Percentiles rank a stretch among this genome's conserved stretches.
These are phyloP conservation scores for Xanthia togata DNA, from an alignment of 2,888 invertebrate species.

Conservation along the genomic window DNA sequence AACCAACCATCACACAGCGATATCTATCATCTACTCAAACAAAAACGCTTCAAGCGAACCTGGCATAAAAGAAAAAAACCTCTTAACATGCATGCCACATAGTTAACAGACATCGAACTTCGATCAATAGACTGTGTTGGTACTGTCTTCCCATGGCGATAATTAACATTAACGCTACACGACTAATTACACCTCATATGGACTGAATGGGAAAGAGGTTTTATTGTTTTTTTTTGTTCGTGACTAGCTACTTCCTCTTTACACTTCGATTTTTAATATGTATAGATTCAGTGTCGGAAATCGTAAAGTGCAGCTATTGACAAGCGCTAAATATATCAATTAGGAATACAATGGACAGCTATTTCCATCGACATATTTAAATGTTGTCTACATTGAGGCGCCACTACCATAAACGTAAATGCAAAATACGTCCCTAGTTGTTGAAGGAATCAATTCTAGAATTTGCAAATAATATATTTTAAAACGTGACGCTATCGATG, in stretches of 20 bases:
- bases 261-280: conserved; percentile 30
- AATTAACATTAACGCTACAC: conserved; percentile 71
- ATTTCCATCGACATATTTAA: conserved; percentile 61
- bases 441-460: conserved; percentile 27
- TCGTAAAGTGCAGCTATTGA: conserved; percentile 55
- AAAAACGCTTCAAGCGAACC: conserved; percentile 50
- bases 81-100: conserved; percentile 74
- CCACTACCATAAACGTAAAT: conserved; percentile 51
- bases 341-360: conserved; percentile 62
- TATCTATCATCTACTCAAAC: conserved; percentile 55
- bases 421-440: conserved; percentile 38
- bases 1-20: conserved; percentile 26
- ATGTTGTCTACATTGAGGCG: conserved; percentile 51
- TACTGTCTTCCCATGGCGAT: conserved; percentile 63
- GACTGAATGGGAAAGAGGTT: conserved; percentile 49
- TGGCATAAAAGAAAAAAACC: conserved; percentile 55
- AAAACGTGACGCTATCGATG: conserved; percentile 8
- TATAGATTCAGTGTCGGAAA: conserved; percentile 47
- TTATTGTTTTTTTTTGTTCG: conserved; percentile 54
- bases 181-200: conserved; percentile 68
- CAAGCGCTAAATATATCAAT: conserved; percentile 52
- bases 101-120: conserved; percentile 72
- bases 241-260: conserved; percentile 51
- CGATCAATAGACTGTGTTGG: conserved; percentile 76
- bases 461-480: conserved; percentile 31